phyloP scores from a whole-genome alignment of 2,888 invertebrate species.

The Chymomyza amoena region DNA sequence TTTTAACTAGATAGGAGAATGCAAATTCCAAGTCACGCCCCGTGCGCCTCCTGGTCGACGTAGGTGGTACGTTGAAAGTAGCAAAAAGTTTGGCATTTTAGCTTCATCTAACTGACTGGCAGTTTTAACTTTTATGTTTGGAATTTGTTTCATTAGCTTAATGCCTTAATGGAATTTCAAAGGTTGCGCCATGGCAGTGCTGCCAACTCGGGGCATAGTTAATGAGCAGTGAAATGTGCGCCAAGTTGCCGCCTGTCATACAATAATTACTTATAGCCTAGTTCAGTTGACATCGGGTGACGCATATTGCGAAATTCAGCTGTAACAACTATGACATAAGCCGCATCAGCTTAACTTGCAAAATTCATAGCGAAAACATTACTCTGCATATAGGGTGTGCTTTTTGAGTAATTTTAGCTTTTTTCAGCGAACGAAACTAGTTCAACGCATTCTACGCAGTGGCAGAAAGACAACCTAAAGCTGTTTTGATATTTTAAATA shows the following conservation, averaged over 20 bases:
- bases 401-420: background rate
- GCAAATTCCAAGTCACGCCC: background rate
- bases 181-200: constrained; percentile 23
- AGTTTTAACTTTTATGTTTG: constrained; percentile 33
- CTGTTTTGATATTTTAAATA: no score
- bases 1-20: background rate
- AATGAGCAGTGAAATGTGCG: constrained; percentile 26
- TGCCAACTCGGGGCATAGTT: constrained; percentile 12
- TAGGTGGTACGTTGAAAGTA: background rate
- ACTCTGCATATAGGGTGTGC: background rate
- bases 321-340: background rate
- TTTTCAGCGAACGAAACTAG: no score
- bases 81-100: constrained; percentile 30
- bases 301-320: background rate
- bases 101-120: constrained; percentile 14
- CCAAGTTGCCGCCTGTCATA: background rate
- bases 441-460: no score
- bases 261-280: background rate
- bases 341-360: background rate
- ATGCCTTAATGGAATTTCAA: constrained; percentile 44
- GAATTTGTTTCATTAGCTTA: constrained; percentile 60
- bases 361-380: background rate
- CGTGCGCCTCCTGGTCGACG: background rate
- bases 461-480: no score
- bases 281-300: background rate